phyloP scores from a whole-genome alignment of 2,888 invertebrate genomes.

The Brachyptera risi region DNA sequence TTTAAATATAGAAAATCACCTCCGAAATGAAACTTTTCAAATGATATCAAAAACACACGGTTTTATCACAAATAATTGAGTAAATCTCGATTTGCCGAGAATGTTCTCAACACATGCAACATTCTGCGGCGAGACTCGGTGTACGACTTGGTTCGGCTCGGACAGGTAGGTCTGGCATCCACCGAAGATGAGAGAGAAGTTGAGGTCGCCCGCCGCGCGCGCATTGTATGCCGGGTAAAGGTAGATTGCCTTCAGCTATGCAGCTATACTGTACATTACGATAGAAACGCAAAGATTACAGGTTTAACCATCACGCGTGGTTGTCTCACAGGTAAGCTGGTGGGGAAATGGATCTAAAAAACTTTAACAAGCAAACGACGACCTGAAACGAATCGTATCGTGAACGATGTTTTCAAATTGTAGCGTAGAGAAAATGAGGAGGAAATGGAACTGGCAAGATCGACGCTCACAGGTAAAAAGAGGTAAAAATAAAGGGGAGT shows the following conservation, averaged over 20 bases:
- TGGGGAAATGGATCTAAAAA: not conserved
- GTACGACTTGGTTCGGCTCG: not conserved
- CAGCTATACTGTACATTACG: not conserved
- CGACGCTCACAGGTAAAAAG: no score
- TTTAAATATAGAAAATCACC: no score
- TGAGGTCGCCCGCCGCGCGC: conserved; percentile 2
- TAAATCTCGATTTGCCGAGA: no score
- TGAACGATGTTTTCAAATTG: no score
- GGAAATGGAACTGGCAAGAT: no score
- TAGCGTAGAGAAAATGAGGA: no score
- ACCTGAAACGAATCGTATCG: no score
- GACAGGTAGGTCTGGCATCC: not conserved
- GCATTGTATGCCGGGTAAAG: not conserved
- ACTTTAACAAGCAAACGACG: no score
- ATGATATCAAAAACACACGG: no score
- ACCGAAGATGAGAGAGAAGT: not conserved
- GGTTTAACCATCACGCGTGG: not conserved
- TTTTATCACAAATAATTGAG: no score
- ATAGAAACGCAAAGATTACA: not conserved
- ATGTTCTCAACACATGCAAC: not conserved
- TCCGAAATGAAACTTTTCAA: no score
- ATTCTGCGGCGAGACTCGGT: not conserved
- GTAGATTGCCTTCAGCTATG: not conserved
- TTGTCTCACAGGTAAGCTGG: not conserved
- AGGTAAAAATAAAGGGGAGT: no score